Base-by-base conservation (phyloP, 1,140 invertebrate genomes). In the Acromyrmex echinatior region DNA sequence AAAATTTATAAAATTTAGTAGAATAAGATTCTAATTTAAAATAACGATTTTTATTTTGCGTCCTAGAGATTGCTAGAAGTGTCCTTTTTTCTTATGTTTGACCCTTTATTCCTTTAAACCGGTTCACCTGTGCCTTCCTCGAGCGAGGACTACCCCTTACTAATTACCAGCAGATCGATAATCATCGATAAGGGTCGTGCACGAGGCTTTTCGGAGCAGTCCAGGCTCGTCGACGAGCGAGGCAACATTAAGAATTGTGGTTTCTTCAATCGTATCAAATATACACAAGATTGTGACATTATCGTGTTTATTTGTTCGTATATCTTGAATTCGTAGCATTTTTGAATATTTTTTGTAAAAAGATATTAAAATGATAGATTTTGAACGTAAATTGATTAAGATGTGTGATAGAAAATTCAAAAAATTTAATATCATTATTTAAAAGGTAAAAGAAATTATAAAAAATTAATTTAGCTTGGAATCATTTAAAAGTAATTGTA, bases 141-240 rank as follows among this genome's bases (percentile, higher is more conserved):
- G 39, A 76, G 16, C 49, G 49, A 56, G 62, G 56, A 78, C 78
- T 45, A 84, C 39, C 78, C 62, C 45, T 49, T 65, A 39, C 71
- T 88, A 88, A 88, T 87, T 88, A 87, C 76, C 77, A n/a, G 56
- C 76, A 74, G 78, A 89, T 89, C 87, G 86, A 89, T 89, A 89
- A 89, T 82, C 79, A 87, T 84, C 86, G 86, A 87, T 87, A 79
- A 89, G 78, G 56, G 71, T 21, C 25, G 79, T 70, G 63, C 78
- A 87, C 53, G 45, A 53, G 39, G 21, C 39, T 76, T 39, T 45
- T 63, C 62, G 71, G 2, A 65, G 39, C 87, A 87, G 78, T 89
- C 66, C 45, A n/a, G 53, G 49, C 71, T 74, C 25, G 86, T 68
- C 51, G 45, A 1, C 25, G 74, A 77, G 16, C 73, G 74, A 70